These are phyloP conservation scores for Acropternis orthonyx DNA, from an alignment of 2,797 vertebrate genomes.

Conservation along the genomic window DNA sequence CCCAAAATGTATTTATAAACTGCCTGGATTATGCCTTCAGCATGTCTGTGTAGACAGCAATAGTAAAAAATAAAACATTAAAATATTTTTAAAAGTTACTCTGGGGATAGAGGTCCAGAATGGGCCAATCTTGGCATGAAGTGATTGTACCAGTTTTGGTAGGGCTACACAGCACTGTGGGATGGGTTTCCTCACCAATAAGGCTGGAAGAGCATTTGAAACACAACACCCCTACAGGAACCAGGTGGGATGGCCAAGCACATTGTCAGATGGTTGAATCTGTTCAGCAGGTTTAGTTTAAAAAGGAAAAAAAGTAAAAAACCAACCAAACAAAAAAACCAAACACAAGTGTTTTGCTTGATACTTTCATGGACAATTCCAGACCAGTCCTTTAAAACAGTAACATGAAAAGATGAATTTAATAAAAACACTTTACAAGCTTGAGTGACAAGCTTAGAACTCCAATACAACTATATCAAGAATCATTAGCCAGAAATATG, in stretches of 20 bases:
- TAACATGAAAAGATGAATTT: not conserved
- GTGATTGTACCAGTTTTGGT: not conserved
- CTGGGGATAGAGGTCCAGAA: not conserved
- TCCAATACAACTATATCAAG: not conserved
- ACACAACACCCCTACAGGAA: rapidly evolving
- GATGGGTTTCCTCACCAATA: not conserved
- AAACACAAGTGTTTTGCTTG: not conserved
- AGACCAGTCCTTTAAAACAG: not conserved
- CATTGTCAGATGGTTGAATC: not conserved
- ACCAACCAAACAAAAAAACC: not conserved
- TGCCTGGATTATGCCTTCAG: not conserved
- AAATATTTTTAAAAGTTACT: not conserved
- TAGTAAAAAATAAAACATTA: not conserved
- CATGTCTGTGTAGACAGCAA: rapidly evolving
- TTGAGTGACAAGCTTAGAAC: not conserved
- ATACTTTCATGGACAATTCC: not conserved
- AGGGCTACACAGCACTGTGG: no score
- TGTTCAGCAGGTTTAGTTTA: not conserved
- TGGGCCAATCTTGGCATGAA: not conserved
- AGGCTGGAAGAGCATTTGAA: not conserved
- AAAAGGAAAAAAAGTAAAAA: no score
- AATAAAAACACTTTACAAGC: not conserved
- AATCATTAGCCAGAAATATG: not conserved
- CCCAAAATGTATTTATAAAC: not conserved
- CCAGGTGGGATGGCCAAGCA: not conserved